Percentiles rank a stretch among this genome's conserved stretches.
Evolutionary conservation across 2,888 invertebrate genomes (phyloP).

Genomic region (Polydrusus pterygomalis): DNA sequence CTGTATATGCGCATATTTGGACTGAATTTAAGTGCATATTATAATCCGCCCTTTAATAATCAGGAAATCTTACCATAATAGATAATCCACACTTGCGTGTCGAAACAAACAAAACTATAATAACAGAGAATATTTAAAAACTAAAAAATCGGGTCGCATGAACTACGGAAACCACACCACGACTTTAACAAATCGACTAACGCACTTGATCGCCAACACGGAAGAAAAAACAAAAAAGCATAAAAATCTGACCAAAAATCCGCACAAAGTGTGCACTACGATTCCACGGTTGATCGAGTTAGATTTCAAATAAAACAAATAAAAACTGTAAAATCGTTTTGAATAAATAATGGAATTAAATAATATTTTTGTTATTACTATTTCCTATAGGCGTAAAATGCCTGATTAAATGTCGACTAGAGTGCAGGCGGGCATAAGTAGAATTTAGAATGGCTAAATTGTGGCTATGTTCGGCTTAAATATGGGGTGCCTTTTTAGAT

Average conservation of each 20-base stretch:
- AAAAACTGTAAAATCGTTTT: neutral
- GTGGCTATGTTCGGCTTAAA: neutral
- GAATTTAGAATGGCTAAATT: conserved; percentile 6
- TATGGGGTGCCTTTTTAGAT: neutral
- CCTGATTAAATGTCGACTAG: neutral
- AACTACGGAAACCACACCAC: conserved; percentile 8
- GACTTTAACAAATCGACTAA: neutral
- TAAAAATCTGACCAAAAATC: conserved; percentile 8
- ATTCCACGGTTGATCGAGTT: neutral
- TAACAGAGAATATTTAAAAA: neutral
- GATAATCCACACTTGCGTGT: neutral
- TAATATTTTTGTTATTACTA: neutral
- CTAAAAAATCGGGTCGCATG: neutral
- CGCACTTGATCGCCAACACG: neutral
- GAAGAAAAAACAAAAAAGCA: neutral
- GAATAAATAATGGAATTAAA: neutral
- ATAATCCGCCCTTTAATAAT: too few relatives aligned
- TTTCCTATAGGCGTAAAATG: conserved; percentile 1
- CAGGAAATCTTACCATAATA: neutral
- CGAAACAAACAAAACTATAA: neutral
- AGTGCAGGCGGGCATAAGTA: neutral
- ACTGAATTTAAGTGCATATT: too few relatives aligned
- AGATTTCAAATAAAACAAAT: neutral
- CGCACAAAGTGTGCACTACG: neutral
- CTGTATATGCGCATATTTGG: too few relatives aligned